Evolutionary conservation across 2,888 invertebrate species (phyloP), one percentile per base, ranked within the genome.

Genomic region (Drepanosiphum platanoidis): DNA sequence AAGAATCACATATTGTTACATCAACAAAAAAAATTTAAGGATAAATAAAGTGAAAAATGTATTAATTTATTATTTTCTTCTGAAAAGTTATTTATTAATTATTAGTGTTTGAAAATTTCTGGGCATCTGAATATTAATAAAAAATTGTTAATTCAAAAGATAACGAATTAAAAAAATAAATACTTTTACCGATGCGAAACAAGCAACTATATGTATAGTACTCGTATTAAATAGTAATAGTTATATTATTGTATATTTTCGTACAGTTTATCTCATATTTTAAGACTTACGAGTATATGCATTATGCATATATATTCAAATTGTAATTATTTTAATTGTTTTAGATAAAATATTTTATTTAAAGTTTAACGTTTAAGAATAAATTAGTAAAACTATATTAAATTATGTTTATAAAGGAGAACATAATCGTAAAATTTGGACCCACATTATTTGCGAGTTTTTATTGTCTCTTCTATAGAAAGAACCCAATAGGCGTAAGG

Each of bases 391-490:
- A 68, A 46, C 66, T 15, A 68, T 34, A 52, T 34, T 42, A 52
- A n/a, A 74, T 36, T 11, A 75, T 36, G 70, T 39, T 77, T 66
- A 79, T 70, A 36, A n/a, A n/a, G 5, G 27, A 79, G 42, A 15
- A 66, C 7, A 5, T 80, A 68, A 13, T 58, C 80, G 52, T 80
- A 70, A 13, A 64, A 58, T 77, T 52, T 39, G 74, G 18, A 75
- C 68, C 34, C 18, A 42, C 42, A 15, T 9, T 74, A n/a, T 75
- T 68, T 27, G 52, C 34, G 66, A 52, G 66, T 75, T 84, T 84
- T 84, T 84, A 84, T 75, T n/a, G 64, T 68, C 27, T 39, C 1
- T 36, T 42, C 27, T 46, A 66, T 61, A 61, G 34, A 39, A 32
- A 22, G 7, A 39, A 81, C 36, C 13, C 46, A 1, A 42, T 11